A percentile compares a stretch with the other conserved stretches of the same genome.
Conservation (phyloP, 2,888 invertebrate genomes). For the Listrodromus nycthemerus region DNA sequence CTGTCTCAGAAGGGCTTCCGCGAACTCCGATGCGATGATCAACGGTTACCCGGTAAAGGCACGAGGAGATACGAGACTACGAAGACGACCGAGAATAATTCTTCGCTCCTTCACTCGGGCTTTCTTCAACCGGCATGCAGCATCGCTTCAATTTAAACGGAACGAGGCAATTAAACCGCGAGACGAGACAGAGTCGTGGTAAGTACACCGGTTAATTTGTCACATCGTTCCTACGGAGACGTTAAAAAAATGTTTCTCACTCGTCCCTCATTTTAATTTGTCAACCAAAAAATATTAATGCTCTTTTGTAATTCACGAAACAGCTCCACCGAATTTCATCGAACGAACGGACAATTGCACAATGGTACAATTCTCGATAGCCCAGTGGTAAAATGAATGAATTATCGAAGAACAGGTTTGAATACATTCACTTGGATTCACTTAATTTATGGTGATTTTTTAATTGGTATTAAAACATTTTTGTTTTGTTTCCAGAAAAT, state of each 20-base stretch:
- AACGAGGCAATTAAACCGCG: constrained; percentile 68
- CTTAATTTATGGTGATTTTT: background rate
- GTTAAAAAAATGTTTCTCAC: no score
- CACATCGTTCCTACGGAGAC: constrained; percentile 20
- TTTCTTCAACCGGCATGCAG: constrained; percentile 59
- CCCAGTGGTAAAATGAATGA: background rate
- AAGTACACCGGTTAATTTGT: constrained; percentile 25
- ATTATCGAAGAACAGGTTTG: background rate
- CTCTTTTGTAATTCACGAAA: no score
- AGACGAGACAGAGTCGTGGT: constrained; percentile 36
- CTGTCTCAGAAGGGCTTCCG: constrained; percentile 55
- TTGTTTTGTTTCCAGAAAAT: constrained; percentile 14
- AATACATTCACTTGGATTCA: constrained; percentile 1
- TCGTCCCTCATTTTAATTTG: no score
- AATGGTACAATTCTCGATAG: background rate
- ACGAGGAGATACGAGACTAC: background rate
- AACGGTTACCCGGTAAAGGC: constrained; percentile 48
- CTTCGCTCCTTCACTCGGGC: constrained; percentile 41
- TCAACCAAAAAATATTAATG: no score
- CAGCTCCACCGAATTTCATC: no score
- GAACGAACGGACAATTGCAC: no score
- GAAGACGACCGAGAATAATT: constrained; percentile 31
- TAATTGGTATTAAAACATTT: background rate
- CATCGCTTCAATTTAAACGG: constrained; percentile 69
- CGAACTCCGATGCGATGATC: constrained; percentile 67